These are phyloP conservation scores for Andricus quercusramuli DNA, from an alignment of 2,888 invertebrate genomes.

Conservation along the genomic window DNA sequence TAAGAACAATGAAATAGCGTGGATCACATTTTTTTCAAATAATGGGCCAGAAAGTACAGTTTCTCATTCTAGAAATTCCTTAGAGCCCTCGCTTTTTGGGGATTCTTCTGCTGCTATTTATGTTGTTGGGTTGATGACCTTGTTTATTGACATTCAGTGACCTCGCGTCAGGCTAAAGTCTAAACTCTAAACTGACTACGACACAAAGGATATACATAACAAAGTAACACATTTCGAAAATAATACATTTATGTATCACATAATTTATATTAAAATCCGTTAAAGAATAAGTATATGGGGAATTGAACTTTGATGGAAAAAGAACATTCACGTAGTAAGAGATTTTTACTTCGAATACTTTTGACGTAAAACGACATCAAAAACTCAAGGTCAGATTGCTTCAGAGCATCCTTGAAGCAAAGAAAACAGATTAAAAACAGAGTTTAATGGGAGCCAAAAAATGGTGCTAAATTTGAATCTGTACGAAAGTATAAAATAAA, in stretches of 20 bases:
- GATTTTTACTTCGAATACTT: too few species aligned
- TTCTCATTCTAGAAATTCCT: not conserved
- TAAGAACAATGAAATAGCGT: too few species aligned
- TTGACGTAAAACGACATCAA: too few species aligned
- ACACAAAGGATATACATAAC: not conserved
- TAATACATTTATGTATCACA: not conserved
- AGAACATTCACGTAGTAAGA: too few species aligned
- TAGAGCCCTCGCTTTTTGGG: not conserved
- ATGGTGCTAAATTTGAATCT: not conserved
- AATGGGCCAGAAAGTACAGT: not conserved
- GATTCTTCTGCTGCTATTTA: not conserved
- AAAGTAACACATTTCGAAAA: not conserved
- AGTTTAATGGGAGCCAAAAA: not conserved
- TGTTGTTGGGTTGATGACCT: not conserved
- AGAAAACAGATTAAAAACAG: not conserved
- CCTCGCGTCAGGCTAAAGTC: not conserved
- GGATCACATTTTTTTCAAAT: too few species aligned
- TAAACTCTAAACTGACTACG: slow-evolving; percentile 13
- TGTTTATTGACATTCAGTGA: slow-evolving; percentile 35
- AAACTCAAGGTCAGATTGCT: not conserved
- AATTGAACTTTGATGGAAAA: too few species aligned
- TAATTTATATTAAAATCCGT: not conserved
- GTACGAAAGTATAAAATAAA: not conserved
- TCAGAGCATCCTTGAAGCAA: not conserved
- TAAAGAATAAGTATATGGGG: too few species aligned